These are phyloP conservation scores for Drosophila tsacasi DNA, from an alignment of 1,140 invertebrate genomes.

Conservation along the genomic window DNA sequence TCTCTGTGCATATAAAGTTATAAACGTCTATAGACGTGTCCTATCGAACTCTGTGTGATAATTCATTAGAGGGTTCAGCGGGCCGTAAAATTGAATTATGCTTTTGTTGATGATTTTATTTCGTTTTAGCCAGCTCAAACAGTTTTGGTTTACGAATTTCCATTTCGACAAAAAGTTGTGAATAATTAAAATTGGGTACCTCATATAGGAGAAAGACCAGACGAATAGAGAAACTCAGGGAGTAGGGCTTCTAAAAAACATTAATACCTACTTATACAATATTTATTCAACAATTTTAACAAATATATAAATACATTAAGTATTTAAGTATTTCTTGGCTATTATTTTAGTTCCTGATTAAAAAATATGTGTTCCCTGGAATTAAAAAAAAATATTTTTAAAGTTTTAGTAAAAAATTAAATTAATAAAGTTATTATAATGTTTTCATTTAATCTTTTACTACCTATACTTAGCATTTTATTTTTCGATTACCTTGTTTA, in stretches of 20 bases:
- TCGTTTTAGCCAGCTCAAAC: conserved; percentile 23
- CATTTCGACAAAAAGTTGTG: conserved; percentile 14
- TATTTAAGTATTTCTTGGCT: neutral
- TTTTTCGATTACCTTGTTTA: no score
- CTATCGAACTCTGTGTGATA: conserved; percentile 56
- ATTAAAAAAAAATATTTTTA: no score
- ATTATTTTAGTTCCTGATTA: no score
- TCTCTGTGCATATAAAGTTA: conserved; percentile 16
- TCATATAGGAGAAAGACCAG: neutral
- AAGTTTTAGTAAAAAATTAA: no score
- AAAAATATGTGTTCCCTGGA: no score
- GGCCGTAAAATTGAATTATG: conserved; percentile 65
- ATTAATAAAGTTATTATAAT: no score
- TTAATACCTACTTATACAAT: neutral
- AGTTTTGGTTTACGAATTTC: conserved; percentile 24
- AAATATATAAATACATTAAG: neutral
- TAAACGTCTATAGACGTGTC: conserved; percentile 26
- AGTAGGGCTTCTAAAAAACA: no score
- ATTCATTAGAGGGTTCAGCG: conserved; percentile 76
- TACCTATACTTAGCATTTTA: no score
- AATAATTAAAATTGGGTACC: conserved; percentile 19
- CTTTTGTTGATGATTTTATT: conserved; percentile 37
- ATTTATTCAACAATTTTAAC: neutral
- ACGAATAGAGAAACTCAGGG: neutral
- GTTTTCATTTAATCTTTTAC: no score